Conservation (phyloP, 1,140 invertebrate genomes). For the Drosophila grimshawi region DNA sequence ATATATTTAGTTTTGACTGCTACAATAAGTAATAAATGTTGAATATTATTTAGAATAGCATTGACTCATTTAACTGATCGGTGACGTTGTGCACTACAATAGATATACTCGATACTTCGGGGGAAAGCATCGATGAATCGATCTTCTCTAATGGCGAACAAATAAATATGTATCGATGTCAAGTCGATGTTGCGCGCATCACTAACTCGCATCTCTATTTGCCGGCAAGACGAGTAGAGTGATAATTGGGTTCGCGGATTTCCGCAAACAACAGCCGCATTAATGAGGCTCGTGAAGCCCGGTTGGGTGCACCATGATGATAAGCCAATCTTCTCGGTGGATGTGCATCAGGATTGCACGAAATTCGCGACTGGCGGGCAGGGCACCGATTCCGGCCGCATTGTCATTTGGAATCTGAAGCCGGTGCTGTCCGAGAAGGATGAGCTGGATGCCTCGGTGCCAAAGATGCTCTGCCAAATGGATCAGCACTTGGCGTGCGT, state of each 20-base stretch:
- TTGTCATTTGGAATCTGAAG: constrained; percentile 98
- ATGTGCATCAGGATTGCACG: constrained; percentile 97
- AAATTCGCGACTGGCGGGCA: constrained; percentile 97
- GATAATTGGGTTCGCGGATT: constrained; percentile 18
- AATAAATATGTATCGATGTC: too few relatives aligned
- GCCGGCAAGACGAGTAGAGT: constrained; percentile 9
- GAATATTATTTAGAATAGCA: too few relatives aligned
- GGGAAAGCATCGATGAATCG: too few relatives aligned
- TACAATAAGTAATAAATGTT: too few relatives aligned
- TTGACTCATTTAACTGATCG: too few relatives aligned
- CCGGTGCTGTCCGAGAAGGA: constrained; percentile 91
- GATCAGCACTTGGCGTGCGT: constrained; percentile 95
- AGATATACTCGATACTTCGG: too few relatives aligned
- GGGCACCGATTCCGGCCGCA: constrained; percentile 92
- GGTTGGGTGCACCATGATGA: constrained; percentile 96
- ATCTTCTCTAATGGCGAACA: too few relatives aligned
- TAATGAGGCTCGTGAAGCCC: constrained; percentile 96
- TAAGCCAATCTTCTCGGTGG: constrained; percentile 97
- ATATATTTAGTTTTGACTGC: too few relatives aligned
- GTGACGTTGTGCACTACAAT: too few relatives aligned
- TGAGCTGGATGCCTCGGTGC: constrained; percentile 92
- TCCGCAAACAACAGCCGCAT: constrained; percentile 28
- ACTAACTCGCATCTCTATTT: constrained; percentile 8
- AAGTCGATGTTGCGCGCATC: too few relatives aligned
- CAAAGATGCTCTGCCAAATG: constrained; percentile 97